These are phyloP conservation scores for Microtus montanus DNA, from an alignment of 2,113 vertebrate genomes.

Conservation along the genomic window DNA sequence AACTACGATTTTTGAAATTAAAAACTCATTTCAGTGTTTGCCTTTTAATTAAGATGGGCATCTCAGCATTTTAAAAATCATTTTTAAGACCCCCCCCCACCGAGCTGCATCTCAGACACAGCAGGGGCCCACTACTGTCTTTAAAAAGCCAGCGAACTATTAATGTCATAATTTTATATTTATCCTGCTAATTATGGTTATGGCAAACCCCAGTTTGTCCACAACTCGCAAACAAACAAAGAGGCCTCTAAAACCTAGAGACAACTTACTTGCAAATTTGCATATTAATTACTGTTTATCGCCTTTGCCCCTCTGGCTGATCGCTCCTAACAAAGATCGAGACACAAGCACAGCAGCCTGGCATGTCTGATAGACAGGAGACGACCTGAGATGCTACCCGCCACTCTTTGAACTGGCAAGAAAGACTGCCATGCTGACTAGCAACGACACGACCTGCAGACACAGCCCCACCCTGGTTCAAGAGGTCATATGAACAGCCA, in stretches of 20 bases:
- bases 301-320: conserved; percentile 53
- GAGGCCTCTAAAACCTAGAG: conserved; percentile 75
- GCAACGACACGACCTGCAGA: neutral
- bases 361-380: conserved; percentile 52
- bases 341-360: conserved; percentile 44
- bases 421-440: neutral
- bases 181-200: conserved; percentile 81
- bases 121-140: conserved; percentile 63
- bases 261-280: conserved; percentile 83
- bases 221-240: conserved; percentile 81
- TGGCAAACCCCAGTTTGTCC: conserved; percentile 75
- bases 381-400: neutral
- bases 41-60: conserved; percentile 83
- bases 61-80: conserved; percentile 77
- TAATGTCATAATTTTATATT: conserved; percentile 78
- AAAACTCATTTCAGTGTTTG: conserved; percentile 75
- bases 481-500: neutral
- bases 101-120: conserved; percentile 60
- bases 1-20: conserved; percentile 70
- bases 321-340: conserved; percentile 75
- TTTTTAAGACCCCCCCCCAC: conserved; percentile 77
- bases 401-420: neutral
- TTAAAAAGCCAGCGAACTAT: conserved; percentile 53
- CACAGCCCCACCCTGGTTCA: neutral
- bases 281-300: conserved; percentile 83